These are phyloP conservation scores for Bombus superbus DNA, from an alignment of 1,140 invertebrate species.

Conservation along the genomic window DNA sequence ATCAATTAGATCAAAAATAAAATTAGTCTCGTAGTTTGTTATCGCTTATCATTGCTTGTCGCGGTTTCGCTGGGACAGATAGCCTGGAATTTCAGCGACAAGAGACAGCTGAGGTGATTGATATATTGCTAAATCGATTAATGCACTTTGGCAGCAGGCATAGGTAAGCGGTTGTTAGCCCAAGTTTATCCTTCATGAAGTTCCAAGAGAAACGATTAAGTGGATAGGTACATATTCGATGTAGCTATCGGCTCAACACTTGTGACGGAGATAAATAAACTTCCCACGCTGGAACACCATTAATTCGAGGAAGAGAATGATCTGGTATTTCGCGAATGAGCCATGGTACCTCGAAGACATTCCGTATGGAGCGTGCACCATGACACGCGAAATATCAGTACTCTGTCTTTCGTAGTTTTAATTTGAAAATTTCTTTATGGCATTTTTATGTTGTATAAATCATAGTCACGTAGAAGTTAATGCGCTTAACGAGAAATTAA, in stretches of 20 bases:
- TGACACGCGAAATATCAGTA: neutral
- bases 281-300: neutral
- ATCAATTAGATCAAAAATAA: neutral
- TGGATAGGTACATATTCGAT: neutral
- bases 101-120: neutral
- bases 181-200: neutral
- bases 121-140: constrained; percentile 23
- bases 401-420: neutral
- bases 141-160: neutral
- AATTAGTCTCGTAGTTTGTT: neutral
- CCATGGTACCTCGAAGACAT: too few species aligned
- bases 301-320: neutral
- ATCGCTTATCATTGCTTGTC: too few species aligned
- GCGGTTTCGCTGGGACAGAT: neutral
- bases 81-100: neutral
- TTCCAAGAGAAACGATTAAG: neutral
- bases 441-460: neutral
- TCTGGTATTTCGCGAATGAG: neutral
- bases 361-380: too few species aligned
- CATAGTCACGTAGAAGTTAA: neutral
- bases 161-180: neutral
- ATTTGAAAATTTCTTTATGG: neutral
- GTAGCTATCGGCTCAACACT: neutral
- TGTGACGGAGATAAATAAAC: constrained; percentile 7
- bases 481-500: too few species aligned